Conservation (phyloP, 2,113 vertebrate genomes). For the Stigmatopora argus region DNA sequence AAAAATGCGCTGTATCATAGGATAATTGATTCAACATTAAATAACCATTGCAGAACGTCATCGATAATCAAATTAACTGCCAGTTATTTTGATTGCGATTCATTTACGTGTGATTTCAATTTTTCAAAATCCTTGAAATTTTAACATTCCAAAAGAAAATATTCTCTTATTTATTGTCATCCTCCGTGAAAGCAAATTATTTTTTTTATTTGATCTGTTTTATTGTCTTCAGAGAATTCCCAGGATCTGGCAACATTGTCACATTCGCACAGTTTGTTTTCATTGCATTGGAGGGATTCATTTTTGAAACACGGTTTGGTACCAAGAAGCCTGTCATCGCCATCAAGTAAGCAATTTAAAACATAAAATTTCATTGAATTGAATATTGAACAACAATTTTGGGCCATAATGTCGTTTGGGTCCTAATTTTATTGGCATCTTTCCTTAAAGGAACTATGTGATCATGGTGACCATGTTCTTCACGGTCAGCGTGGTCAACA, state of each 20-base stretch:
- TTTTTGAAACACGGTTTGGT: conserved; percentile 85
- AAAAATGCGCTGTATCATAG: no score
- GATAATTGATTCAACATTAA: no score
- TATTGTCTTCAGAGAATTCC: conserved; percentile 73
- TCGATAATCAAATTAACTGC: background rate
- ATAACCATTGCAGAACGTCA: background rate
- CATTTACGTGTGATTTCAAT: no score
- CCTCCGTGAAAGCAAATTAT: no score
- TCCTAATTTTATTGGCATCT: no score
- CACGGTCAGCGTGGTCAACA: conserved; percentile 92
- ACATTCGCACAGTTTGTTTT: conserved; percentile 94
- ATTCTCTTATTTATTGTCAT: no score
- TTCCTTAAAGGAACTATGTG: conserved; percentile 76
- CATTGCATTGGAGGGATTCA: conserved; percentile 87
- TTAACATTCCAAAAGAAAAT: no score
- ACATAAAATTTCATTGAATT: no score
- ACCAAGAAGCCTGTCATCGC: conserved; percentile 84
- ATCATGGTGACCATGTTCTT: conserved; percentile 98
- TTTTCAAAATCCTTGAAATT: background rate
- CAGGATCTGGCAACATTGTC: conserved; percentile 95
- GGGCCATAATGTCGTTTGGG: no score
- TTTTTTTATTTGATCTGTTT: background rate
- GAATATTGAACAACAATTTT: no score
- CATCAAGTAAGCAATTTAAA: conserved; percentile 71
- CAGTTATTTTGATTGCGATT: background rate